A percentile compares a stretch with the other conserved stretches of the same genome.
Evolutionary conservation across 2,888 invertebrate genomes (phyloP).

Genomic region (Pterobdella sp.): DNA sequence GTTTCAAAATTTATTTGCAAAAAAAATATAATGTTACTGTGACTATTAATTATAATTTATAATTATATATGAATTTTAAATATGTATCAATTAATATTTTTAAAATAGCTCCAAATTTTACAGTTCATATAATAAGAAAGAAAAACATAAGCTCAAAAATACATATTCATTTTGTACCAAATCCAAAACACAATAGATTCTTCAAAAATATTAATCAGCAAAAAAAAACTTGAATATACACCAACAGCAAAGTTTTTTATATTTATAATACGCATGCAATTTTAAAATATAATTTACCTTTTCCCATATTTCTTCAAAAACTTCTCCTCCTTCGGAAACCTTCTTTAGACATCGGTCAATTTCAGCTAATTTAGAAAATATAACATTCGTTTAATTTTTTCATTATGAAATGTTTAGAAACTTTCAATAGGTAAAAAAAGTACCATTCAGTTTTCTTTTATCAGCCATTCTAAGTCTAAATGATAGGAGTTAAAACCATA

Average conservation of each 20-base stretch:
- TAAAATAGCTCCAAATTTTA: too few species aligned
- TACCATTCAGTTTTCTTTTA: constrained; percentile 31
- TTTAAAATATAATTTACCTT: constrained; percentile 56
- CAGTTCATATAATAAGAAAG: neutral
- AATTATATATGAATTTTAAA: too few species aligned
- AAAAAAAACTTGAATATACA: neutral
- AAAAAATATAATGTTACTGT: too few species aligned
- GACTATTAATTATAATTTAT: too few species aligned
- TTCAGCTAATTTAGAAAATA: constrained; percentile 57
- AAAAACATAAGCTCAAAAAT: neutral
- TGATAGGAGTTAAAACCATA: constrained; percentile 14
- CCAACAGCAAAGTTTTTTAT: neutral
- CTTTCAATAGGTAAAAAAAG: neutral
- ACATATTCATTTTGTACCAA: neutral
- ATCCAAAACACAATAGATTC: too few species aligned
- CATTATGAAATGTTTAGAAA: neutral
- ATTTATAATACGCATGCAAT: neutral
- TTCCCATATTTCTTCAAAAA: constrained; percentile 98
- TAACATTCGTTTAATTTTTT: neutral
- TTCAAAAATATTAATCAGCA: neutral
- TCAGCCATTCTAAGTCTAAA: constrained; percentile 30
- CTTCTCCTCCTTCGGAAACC: constrained; percentile 96
- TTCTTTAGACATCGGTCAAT: constrained; percentile 99
- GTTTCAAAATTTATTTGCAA: too few species aligned
- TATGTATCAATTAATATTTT: too few species aligned